Conservation (phyloP, 1,140 invertebrate species). For the Agrilus planipennis region DNA sequence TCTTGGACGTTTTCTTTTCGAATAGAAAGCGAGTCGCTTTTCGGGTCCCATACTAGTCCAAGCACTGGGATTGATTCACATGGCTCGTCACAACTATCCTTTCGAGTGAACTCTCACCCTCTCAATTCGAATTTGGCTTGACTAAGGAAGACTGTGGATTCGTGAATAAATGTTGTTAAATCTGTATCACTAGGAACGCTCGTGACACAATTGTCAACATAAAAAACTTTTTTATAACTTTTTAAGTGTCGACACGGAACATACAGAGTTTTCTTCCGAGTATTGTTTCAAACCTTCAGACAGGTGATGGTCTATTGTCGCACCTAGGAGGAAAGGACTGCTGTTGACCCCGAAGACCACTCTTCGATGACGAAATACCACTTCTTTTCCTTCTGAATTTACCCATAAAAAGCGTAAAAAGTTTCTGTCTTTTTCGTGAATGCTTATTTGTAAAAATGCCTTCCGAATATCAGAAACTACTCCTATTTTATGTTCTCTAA, state of each 20-base stretch:
- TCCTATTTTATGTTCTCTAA: conserved; percentile 27
- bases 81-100: not conserved
- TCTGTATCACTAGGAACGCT: not conserved
- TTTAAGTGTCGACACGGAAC: not conserved
- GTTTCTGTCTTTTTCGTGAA: conserved; percentile 20
- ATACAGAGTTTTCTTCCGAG: not conserved
- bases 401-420: conserved; percentile 28
- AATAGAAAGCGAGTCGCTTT: not conserved
- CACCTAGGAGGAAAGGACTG: conserved; percentile 26
- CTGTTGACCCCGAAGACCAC: conserved; percentile 19
- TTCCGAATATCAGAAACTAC: conserved; percentile 32
- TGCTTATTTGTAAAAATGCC: conserved; percentile 31
- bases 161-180: not conserved
- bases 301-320: conserved; percentile 17
- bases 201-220: conserved; percentile 5
- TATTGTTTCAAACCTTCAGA: not conserved
- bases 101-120: conserved; percentile 1
- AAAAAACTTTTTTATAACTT: conserved; percentile 1
- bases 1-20: not conserved
- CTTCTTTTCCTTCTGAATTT: conserved; percentile 4
- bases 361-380: conserved; percentile 20
- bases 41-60: not conserved
- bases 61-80: not conserved
- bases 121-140: conserved; percentile 1
- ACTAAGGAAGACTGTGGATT: not conserved